Percentiles rank a stretch among this genome's conserved stretches.
phyloP scores from a whole-genome alignment of 2,797 vertebrate genomes.

The Rhyacichthys aspro region DNA sequence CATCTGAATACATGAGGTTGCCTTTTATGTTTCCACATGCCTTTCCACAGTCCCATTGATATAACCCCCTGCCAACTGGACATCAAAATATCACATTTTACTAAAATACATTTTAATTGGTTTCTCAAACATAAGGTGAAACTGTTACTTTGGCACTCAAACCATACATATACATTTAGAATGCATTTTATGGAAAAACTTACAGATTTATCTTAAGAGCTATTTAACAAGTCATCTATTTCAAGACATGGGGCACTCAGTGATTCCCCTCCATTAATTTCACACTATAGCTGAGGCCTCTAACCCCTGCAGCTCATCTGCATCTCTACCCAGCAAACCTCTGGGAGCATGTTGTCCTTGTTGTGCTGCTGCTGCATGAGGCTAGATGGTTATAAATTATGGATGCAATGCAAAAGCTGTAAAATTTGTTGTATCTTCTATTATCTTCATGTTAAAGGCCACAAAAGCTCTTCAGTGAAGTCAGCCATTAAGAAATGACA shows the following conservation, averaged over 20 bases:
- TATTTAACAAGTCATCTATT: background rate
- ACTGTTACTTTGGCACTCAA: too few relatives aligned
- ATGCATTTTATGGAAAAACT: background rate
- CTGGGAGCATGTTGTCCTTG: conserved; percentile 96
- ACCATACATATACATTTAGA: too few relatives aligned
- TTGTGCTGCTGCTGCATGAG: conserved; percentile 84
- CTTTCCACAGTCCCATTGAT: conserved; percentile 59
- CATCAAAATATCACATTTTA: background rate
- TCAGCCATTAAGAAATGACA: conserved; percentile 99
- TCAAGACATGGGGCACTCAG: conserved; percentile 12
- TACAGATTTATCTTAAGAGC: background rate
- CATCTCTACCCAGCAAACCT: conserved; percentile 63
- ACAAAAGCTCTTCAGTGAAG: conserved; percentile 99
- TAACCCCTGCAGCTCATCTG: conserved; percentile 55
- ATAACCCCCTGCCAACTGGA: conserved; percentile 59
- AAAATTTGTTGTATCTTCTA: conserved; percentile 99
- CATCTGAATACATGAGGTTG: conserved; percentile 58
- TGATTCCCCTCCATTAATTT: conserved; percentile 37
- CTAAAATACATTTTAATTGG: background rate
- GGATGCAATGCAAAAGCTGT: conserved; percentile 99
- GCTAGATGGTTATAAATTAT: conserved; percentile 93
- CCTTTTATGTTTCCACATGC: conserved; percentile 47
- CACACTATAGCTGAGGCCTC: conserved; percentile 46
- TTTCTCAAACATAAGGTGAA: background rate
- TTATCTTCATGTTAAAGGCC: conserved; percentile 99